Conservation (phyloP, 2,888 invertebrate species). For the Amphimallon solstitiale region DNA sequence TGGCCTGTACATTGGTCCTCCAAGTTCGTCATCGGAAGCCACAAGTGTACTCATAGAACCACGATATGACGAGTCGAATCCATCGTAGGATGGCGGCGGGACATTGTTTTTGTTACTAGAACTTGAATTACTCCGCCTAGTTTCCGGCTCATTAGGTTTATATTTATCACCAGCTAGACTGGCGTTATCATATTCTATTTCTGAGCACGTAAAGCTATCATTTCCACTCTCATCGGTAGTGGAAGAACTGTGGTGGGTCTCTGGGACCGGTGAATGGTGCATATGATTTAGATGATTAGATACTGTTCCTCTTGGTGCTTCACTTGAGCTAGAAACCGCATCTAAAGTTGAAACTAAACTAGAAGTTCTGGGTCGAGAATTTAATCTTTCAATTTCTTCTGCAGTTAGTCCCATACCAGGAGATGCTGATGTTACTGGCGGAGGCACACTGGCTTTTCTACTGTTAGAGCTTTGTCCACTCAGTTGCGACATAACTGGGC, state of each 20-base stretch:
- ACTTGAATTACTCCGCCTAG: slow-evolving; percentile 57
- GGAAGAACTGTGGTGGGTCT: slow-evolving; percentile 79
- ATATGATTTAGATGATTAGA: slow-evolving; percentile 76
- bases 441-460: slow-evolving; percentile 75
- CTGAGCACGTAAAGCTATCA: slow-evolving; percentile 97
- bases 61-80: slow-evolving; percentile 93
- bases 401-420: slow-evolving; percentile 89
- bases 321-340: slow-evolving; percentile 91
- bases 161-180: slow-evolving; percentile 83
- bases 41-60: slow-evolving; percentile 94
- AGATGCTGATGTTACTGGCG: slow-evolving; percentile 74
- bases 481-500: slow-evolving; percentile 91
- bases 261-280: slow-evolving; percentile 78
- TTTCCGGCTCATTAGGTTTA: slow-evolving; percentile 59
- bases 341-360: slow-evolving; percentile 92
- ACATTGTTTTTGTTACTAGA: slow-evolving; percentile 63
- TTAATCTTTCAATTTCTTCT: slow-evolving; percentile 91
- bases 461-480: slow-evolving; percentile 88
- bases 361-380: slow-evolving; percentile 86
- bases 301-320: slow-evolving; percentile 77
- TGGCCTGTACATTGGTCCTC: slow-evolving; percentile 81
- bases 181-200: slow-evolving; percentile 95
- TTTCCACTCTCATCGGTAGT: slow-evolving; percentile 94
- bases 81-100: slow-evolving; percentile 86
- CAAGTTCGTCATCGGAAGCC: slow-evolving; percentile 91